Base-by-base conservation (phyloP, 2,888 invertebrate genomes). In the Tipula vernalis region DNA sequence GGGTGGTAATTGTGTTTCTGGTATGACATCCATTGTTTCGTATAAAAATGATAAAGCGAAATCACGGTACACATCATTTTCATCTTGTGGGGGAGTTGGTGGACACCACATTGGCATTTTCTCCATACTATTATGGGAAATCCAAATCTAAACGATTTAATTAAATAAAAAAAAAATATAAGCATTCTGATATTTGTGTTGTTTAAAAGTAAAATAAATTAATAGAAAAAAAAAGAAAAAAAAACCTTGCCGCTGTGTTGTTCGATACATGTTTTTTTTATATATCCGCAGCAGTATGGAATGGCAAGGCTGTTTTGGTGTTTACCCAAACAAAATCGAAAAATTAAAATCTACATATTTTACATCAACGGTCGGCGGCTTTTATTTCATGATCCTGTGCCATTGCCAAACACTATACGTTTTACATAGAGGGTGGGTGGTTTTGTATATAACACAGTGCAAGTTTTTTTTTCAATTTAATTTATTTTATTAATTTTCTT, bases 21-120 rank as follows among this genome's bases (percentile, higher is more conserved):
- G 92, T 94, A 97, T 96, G 1, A 93, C 90, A 71, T 93, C 93
- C 10, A 6, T 10, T 89, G 94, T 92, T 88, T 98, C 96, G 92
- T 99, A 99, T 88, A 98, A 94, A 90, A 97, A 96, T 88, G 95
- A 94, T 91, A 97, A 92, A 87, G 96, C 95, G 89, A 94, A 94
- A 91, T 99, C 98, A 89, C 97, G 95, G 93, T 98, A 98, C 87
- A 98, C 93, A 91, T 99, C 99, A 90, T 95, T 95, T 89, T 98
- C 98, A 91, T 97, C 96, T 91, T 96, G 95, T 12, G 99, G 98
- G 87, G 99, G 99, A 28, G 99, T 99, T 87, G 98, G 99, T 87
- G 99, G 99, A 89, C 97, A 95, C 98, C 99, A 99, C 93, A 98
- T 95, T 93, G 96, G 96, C 96, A 96, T 96, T 90, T 93, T 93